These are phyloP conservation scores for Rhagophthalmus giganteus DNA, from an alignment of 2,888 invertebrate genomes.

Conservation along the genomic window DNA sequence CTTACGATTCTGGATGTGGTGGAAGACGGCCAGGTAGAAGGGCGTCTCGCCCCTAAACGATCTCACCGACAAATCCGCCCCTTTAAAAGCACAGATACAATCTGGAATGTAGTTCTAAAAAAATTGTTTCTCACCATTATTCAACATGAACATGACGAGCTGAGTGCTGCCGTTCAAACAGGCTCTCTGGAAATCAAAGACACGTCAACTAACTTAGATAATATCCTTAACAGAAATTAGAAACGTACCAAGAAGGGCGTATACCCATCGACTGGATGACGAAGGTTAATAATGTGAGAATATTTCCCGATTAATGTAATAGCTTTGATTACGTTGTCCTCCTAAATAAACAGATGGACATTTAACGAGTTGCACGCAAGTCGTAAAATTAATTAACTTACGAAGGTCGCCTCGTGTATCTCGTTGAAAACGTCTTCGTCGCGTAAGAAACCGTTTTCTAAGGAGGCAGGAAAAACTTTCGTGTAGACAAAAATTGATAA, in stretches of 20 bases:
- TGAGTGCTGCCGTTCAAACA: slow-evolving; percentile 45
- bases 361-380: too few species aligned
- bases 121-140: slow-evolving; percentile 1
- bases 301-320: too few species aligned
- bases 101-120: slow-evolving; percentile 6
- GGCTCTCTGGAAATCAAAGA: slow-evolving; percentile 36
- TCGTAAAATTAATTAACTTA: too few species aligned
- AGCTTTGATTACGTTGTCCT: too few species aligned
- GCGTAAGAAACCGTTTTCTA: too few species aligned
- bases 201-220: background rate
- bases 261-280: slow-evolving; percentile 24
- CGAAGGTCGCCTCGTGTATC: too few species aligned
- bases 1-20: slow-evolving; percentile 40
- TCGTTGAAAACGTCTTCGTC: too few species aligned
- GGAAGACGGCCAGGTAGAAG: slow-evolving; percentile 45
- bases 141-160: slow-evolving; percentile 44
- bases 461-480: too few species aligned
- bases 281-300: too few species aligned
- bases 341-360: too few species aligned
- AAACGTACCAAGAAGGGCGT: slow-evolving; percentile 34
- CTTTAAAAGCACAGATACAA: slow-evolving; percentile 26
- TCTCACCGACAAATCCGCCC: slow-evolving; percentile 41
- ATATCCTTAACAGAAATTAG: background rate
- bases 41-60: slow-evolving; percentile 43
- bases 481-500: too few species aligned